phyloP scores from a whole-genome alignment of 2,797 vertebrate genomes.

The Telmatherina bonti region DNA sequence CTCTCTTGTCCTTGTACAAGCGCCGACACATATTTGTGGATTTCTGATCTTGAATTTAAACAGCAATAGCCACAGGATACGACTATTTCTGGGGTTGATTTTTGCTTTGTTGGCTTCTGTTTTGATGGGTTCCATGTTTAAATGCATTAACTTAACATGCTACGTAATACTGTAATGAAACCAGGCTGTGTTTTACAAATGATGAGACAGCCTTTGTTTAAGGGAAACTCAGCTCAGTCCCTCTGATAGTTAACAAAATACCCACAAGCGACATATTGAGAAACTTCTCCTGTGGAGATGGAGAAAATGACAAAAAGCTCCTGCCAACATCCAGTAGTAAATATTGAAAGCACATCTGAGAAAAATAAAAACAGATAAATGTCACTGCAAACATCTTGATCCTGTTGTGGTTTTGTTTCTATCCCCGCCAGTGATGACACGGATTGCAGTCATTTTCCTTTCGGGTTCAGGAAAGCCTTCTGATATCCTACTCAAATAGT shows the following conservation, averaged over 20 bases:
- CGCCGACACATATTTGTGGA: constrained; percentile 38
- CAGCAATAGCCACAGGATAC: constrained; percentile 36
- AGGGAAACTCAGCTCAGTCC: not conserved
- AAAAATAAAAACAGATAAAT: constrained; percentile 44
- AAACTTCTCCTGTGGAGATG: not conserved
- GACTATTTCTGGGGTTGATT: constrained; percentile 25
- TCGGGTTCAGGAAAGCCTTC: not conserved
- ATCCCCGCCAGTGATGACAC: constrained; percentile 26
- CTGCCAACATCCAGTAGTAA: constrained; percentile 3
- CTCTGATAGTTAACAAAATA: not conserved
- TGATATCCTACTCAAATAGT: constrained; percentile 25
- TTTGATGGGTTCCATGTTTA: constrained; percentile 40
- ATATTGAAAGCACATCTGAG: constrained; percentile 34
- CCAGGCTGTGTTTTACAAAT: constrained; percentile 18
- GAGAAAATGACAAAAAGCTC: not conserved
- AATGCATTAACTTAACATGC: constrained; percentile 16
- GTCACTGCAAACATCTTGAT: constrained; percentile 9
- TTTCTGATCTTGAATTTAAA: constrained; percentile 31
- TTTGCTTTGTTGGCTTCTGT: constrained; percentile 52
- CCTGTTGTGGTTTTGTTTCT: constrained; percentile 44
- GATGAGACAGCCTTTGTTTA: constrained; percentile 15
- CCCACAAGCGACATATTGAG: constrained; percentile 6
- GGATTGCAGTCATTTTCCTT: not conserved
- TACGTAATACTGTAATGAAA: constrained; percentile 19
- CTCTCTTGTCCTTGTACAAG: constrained; percentile 15